These are phyloP conservation scores for Drosophila elegans DNA, from an alignment of 1,140 invertebrate genomes.

Conservation along the genomic window DNA sequence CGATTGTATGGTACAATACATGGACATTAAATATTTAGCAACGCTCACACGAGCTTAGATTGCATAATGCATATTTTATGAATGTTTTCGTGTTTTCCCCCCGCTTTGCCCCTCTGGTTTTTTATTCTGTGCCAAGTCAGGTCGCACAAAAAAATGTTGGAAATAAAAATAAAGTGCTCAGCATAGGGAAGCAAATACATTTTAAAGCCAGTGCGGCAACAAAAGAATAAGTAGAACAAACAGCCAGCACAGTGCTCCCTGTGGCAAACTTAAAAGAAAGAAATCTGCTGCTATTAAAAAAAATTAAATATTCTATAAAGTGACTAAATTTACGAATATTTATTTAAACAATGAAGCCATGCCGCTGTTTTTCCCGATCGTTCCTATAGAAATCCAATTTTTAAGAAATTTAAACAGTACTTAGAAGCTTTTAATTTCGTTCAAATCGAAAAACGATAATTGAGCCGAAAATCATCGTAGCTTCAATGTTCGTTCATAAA, in stretches of 20 bases:
- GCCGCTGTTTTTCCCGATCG: too few relatives aligned
- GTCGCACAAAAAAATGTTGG: slow-evolving; percentile 69
- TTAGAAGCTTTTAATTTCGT: too few relatives aligned
- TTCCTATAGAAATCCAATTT: too few relatives aligned
- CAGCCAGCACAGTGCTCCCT: slow-evolving; percentile 25
- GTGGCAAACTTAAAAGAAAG: background rate
- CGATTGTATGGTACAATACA: slow-evolving; percentile 65
- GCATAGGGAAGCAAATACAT: slow-evolving; percentile 28
- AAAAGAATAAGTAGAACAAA: slow-evolving; percentile 49
- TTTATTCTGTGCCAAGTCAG: slow-evolving; percentile 49
- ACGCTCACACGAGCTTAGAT: slow-evolving; percentile 84
- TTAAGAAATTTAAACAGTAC: too few relatives aligned
- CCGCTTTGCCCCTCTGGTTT: slow-evolving; percentile 16
- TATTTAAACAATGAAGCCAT: too few relatives aligned
- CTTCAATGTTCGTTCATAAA: too few relatives aligned
- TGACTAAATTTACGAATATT: too few relatives aligned
- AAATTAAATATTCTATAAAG: too few relatives aligned
- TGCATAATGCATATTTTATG: slow-evolving; percentile 84
- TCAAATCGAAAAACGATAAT: too few relatives aligned
- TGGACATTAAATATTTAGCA: slow-evolving; percentile 81
- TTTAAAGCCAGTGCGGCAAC: slow-evolving; percentile 79
- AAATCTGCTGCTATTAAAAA: too few relatives aligned
- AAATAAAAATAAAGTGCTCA: slow-evolving; percentile 67
- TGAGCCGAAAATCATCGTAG: too few relatives aligned
- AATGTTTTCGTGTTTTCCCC: slow-evolving; percentile 62